These are phyloP conservation scores for Austrofundulus limnaeus DNA, from an alignment of 2,113 vertebrate genomes.

Conservation along the genomic window DNA sequence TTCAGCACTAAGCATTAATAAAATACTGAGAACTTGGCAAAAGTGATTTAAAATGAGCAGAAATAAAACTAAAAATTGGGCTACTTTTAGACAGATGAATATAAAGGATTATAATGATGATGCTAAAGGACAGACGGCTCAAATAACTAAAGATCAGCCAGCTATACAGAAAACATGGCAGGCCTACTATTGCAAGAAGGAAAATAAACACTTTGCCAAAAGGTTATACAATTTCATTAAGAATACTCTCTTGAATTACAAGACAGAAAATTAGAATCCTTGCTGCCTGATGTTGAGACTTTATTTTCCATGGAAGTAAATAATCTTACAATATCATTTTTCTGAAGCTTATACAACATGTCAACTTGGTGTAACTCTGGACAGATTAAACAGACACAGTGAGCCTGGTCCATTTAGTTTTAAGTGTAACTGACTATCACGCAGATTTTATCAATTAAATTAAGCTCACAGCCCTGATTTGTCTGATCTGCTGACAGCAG, in stretches of 20 bases:
- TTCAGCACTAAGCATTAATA: too few relatives aligned
- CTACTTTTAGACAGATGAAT: neutral
- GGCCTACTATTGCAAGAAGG: too few relatives aligned
- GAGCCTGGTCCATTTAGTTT: neutral
- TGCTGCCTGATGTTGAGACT: neutral
- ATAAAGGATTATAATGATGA: neutral
- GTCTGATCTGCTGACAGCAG: conserved; percentile 16
- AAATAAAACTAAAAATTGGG: too few relatives aligned
- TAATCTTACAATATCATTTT: neutral
- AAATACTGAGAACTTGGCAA: too few relatives aligned
- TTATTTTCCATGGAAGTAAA: neutral
- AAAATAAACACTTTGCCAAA: neutral
- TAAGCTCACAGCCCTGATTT: neutral
- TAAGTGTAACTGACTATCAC: neutral
- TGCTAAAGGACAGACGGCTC: neutral
- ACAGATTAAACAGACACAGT: neutral
- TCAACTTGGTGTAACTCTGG: neutral
- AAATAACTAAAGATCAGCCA: neutral
- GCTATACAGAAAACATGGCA: neutral
- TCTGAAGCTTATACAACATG: neutral
- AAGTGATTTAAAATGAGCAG: too few relatives aligned
- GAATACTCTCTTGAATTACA: too few relatives aligned
- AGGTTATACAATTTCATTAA: neutral
- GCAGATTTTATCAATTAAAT: neutral
- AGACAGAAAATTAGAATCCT: neutral